Percentiles rank a stretch among this genome's conserved stretches.
Conservation (phyloP, 2,888 invertebrate species). For the Holacanthella duospinosa region DNA sequence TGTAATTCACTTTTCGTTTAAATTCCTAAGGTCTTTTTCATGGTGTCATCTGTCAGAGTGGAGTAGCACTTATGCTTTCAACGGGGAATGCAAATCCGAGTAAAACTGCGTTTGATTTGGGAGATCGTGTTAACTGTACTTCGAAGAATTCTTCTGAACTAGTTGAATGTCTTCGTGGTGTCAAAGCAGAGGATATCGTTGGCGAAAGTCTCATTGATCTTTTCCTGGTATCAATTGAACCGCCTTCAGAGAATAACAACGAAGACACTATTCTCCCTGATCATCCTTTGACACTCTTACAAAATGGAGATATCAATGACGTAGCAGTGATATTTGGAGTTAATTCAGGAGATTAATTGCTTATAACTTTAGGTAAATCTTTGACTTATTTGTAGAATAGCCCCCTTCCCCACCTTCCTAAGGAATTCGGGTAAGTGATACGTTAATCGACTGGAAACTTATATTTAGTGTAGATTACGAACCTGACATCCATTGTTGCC, state of each 20-base stretch:
- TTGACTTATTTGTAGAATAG: no score
- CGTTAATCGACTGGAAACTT: no score
- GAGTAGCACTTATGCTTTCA: neutral
- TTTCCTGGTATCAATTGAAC: neutral
- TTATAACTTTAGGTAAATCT: neutral
- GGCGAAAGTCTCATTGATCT: neutral
- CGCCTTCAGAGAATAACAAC: neutral
- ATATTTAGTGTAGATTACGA: no score
- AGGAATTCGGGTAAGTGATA: no score
- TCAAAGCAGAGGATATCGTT: neutral
- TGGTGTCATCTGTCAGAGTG: conserved; percentile 4
- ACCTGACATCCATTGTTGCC: no score
- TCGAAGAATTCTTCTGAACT: neutral
- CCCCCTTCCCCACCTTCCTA: no score
- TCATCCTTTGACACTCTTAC: neutral
- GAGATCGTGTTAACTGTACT: neutral
- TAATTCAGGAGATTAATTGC: conserved; percentile 1
- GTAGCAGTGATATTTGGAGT: conserved; percentile 6
- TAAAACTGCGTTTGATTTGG: neutral
- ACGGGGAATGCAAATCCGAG: neutral
- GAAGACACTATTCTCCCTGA: neutral
- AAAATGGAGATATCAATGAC: conserved; percentile 4
- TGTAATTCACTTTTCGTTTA: no score
- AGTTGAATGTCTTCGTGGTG: neutral
- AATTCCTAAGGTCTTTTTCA: neutral